Percentiles rank a stretch among this genome's conserved stretches.
These are phyloP conservation scores for Prinia subflava DNA, from an alignment of 2,113 vertebrate species.

Conservation along the genomic window DNA sequence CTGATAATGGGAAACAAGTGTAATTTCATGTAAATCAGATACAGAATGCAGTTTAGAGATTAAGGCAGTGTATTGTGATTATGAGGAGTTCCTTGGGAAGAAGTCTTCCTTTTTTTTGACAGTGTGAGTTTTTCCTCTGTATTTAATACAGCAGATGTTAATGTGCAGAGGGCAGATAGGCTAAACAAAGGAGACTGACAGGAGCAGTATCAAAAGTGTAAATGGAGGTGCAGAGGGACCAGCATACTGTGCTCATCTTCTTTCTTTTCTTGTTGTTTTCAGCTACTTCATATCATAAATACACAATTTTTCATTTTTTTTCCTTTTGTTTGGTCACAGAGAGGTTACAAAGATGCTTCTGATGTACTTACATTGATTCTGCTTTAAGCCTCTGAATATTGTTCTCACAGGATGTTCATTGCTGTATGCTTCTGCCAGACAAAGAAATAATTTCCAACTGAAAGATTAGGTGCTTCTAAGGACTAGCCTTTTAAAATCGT, in stretches of 20 bases:
- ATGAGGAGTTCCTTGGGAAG: not conserved
- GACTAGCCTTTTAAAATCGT: constrained; percentile 21
- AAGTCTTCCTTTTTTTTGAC: not conserved
- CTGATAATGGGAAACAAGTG: not conserved
- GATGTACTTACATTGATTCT: not conserved
- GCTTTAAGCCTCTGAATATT: not conserved
- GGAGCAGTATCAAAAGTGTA: not conserved
- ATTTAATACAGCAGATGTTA: not conserved
- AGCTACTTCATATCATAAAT: not conserved
- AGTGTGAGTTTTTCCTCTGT: not conserved
- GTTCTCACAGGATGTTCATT: not conserved
- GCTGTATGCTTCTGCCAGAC: constrained; percentile 27
- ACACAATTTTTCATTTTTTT: not conserved
- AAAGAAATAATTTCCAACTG: constrained; percentile 48
- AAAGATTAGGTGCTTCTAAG: constrained; percentile 44
- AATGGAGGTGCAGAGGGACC: not conserved
- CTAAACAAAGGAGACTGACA: not conserved
- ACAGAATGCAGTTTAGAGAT: not conserved
- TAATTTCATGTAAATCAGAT: not conserved
- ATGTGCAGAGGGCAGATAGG: not conserved
- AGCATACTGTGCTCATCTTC: not conserved
- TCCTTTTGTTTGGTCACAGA: not conserved
- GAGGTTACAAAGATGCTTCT: not conserved
- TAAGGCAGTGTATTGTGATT: not conserved
- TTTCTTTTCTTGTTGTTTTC: not conserved